Evolutionary conservation across 2,113 vertebrate species (phyloP), one percentile per base, ranked within the genome.

Genomic region (Ailuropoda melanoleuca): DNA sequence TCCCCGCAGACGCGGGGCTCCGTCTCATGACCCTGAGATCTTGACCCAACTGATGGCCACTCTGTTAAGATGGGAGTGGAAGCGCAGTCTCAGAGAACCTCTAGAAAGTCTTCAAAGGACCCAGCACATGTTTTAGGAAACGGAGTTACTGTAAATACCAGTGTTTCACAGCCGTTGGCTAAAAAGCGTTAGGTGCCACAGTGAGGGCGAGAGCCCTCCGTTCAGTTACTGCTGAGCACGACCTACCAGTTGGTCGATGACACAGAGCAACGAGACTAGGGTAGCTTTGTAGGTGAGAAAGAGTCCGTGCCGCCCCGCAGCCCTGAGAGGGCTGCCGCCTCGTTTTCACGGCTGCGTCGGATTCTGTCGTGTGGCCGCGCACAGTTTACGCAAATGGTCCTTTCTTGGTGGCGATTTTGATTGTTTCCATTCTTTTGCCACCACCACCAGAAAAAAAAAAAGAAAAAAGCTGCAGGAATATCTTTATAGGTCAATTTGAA

Each of bases 401-500:
- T 70, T 96, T 87, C 53, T 90, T 53, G 39, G 53, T 86, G 50
- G 74, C 19, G 17, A 4, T 88, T 93, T 93, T 43, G 11, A 12
- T 95, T 3, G n/a, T 80, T 97, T 75, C 60, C 55, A 26, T 29
- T 81, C 34, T 94, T 89, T 75, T 75, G 31, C 88, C 6, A 77
- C 26, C 53, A 58, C 83, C 66, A 19, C 17, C 43, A 43, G 43
- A 43, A 8, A n/a, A 11, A n/a, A n/a, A 9, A 24, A 39, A 86
- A 60, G 21, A 81, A 70, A 88, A 55, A 29, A 24, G 24, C 34
- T 78, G 46, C 53, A 68, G 0, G 56, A 91, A 6, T 81, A 58
- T 81, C 56, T 90, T 90, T 56, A 4, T 60, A 88, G 55, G 60
- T 88, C n/a, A 82, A 91, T 95, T 92, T 91, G 56, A 82, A 75